These are phyloP conservation scores for Neria commutata DNA, from an alignment of 2,888 invertebrate species.

Conservation along the genomic window DNA sequence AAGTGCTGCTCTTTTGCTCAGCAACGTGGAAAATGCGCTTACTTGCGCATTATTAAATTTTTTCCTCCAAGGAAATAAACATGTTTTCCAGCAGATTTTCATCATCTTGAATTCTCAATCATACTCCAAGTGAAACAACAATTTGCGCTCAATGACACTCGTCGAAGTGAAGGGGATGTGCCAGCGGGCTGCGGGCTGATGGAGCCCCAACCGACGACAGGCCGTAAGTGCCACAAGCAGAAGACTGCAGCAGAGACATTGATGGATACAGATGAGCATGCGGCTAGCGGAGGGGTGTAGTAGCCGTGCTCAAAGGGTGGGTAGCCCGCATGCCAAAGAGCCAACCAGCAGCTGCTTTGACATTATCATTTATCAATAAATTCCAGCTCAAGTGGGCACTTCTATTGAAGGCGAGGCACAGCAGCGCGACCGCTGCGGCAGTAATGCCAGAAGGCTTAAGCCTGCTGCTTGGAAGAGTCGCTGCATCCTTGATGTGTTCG, in stretches of 20 bases:
- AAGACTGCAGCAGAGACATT: neutral
- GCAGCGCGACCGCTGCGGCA: slow-evolving; percentile 23
- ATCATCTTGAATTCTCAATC: slow-evolving; percentile 48
- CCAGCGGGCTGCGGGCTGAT: no score
- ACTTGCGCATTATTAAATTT: no score
- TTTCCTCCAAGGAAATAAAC: no score
- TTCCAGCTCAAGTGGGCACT: slow-evolving; percentile 51
- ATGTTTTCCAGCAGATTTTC: neutral
- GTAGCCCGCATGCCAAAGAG: slow-evolving; percentile 46
- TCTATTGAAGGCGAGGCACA: slow-evolving; percentile 49
- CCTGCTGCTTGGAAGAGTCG: neutral
- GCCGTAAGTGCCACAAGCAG: no score
- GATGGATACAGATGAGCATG: neutral
- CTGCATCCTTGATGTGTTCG: no score
- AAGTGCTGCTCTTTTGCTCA: no score
- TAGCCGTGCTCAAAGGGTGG: no score
- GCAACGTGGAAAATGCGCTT: no score
- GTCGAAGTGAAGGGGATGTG: slow-evolving; percentile 36
- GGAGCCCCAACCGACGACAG: no score
- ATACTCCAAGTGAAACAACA: slow-evolving; percentile 57
- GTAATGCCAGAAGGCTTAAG: neutral
- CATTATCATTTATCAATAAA: slow-evolving; percentile 55
- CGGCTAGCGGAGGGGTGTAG: slow-evolving; percentile 27
- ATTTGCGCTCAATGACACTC: slow-evolving; percentile 58
- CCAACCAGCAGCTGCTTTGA: slow-evolving; percentile 49